Percentiles rank a stretch among this genome's conserved stretches.
These are phyloP conservation scores for Tolmerus cingulatus DNA, from an alignment of 2,888 invertebrate genomes.

Conservation along the genomic window DNA sequence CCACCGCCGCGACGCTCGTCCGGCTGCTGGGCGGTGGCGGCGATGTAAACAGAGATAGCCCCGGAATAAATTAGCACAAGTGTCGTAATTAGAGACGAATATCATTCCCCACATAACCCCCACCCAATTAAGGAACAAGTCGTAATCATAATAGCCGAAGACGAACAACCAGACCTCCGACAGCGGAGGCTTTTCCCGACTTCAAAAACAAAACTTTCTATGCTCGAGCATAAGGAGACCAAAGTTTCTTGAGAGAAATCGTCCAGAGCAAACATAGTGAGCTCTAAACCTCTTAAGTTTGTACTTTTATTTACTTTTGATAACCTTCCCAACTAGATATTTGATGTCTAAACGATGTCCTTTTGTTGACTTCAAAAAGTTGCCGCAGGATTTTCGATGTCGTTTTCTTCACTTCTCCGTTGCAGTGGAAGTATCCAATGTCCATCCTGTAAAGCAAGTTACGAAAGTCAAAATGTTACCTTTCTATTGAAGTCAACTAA, in stretches of 20 bases:
- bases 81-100: constrained; percentile 10
- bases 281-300: not conserved
- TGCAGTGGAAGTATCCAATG: no score
- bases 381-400: no score
- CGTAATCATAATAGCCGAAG: not conserved
- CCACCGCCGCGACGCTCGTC: not conserved
- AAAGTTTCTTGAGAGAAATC: not conserved
- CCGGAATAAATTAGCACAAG: constrained; percentile 12
- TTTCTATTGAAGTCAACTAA: no score
- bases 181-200: not conserved
- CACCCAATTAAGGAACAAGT: not conserved
- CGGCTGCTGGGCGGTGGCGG: no score
- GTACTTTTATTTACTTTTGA: not conserved
- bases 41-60: constrained; percentile 22
- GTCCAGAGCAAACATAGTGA: not conserved
- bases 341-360: no score
- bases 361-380: no score
- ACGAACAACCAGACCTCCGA: not conserved
- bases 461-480: no score
- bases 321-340: not conserved
- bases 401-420: no score
- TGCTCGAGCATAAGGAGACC: not conserved
- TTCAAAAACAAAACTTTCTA: not conserved
- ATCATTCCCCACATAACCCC: not conserved
- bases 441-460: no score